Evolutionary conservation across 2,797 vertebrate species (phyloP).

Genomic region (Margarornis squamiger): DNA sequence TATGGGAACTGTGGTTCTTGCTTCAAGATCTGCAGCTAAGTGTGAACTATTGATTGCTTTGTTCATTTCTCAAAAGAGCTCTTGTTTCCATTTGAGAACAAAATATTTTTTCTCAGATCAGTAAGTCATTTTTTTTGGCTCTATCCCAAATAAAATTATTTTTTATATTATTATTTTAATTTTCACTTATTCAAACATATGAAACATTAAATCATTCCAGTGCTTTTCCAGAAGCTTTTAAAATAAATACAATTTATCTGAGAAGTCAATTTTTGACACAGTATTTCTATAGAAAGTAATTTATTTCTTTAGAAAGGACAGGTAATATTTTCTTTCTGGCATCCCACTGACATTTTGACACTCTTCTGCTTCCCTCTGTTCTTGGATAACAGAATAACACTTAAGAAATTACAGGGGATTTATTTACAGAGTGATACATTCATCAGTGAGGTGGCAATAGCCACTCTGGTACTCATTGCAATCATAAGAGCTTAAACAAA

Average conservation of each 20-base stretch:
- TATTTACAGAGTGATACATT: background rate
- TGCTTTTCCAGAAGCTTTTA: background rate
- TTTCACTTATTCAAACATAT: background rate
- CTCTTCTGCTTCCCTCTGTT: background rate
- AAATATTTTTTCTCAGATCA: background rate
- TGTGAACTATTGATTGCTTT: background rate
- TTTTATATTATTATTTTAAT: background rate
- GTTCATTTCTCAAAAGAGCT: background rate
- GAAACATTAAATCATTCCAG: background rate
- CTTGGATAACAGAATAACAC: background rate
- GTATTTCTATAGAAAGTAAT: background rate
- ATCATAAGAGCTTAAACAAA: background rate
- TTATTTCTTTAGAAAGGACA: background rate
- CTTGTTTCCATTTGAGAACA: background rate
- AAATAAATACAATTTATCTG: background rate
- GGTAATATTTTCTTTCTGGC: background rate
- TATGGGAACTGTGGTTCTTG: background rate
- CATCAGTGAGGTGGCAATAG: background rate
- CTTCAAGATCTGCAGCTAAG: background rate
- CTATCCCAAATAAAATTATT: background rate
- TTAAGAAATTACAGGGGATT: slow-evolving; percentile 5
- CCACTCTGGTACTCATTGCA: background rate
- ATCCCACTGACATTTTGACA: background rate
- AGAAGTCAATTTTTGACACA: background rate
- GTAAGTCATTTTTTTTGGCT: background rate